Percentiles rank a stretch among this genome's conserved stretches.
These are phyloP conservation scores for Anarhynchus alexandrinus DNA, from an alignment of 2,113 vertebrate species.

Conservation along the genomic window DNA sequence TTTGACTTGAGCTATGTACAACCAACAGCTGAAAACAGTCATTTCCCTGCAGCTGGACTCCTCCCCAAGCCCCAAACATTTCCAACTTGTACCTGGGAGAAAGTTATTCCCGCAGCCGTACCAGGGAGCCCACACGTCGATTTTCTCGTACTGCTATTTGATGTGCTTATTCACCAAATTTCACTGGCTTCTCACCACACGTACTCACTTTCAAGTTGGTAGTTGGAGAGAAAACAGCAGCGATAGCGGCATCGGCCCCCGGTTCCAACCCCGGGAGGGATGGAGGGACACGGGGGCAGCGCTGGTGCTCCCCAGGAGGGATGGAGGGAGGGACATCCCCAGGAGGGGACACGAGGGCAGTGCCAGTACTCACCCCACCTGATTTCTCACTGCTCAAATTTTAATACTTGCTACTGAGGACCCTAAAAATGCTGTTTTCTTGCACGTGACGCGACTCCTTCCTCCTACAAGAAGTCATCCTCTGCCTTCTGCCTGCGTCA, in stretches of 20 bases:
- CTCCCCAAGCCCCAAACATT: not conserved
- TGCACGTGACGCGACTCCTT: not conserved
- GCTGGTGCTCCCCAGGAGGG: not conserved
- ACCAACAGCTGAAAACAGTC: not conserved
- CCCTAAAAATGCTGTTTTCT: not conserved
- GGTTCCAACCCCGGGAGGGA: not conserved
- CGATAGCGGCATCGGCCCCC: accelerated
- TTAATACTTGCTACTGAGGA: not conserved
- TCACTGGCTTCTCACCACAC: not conserved
- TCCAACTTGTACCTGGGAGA: not conserved
- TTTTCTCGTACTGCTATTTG: not conserved
- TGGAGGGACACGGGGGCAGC: not conserved
- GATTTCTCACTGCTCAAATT: not conserved
- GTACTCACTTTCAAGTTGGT: not conserved
- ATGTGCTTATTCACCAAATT: not conserved
- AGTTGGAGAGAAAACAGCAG: not conserved
- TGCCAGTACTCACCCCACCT: not conserved
- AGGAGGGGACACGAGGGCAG: not conserved
- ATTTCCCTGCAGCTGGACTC: not conserved
- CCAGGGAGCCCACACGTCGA: not conserved
- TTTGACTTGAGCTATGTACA: not conserved
- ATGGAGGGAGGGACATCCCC: not conserved
- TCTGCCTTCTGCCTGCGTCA: not conserved
- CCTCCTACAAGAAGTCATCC: not conserved
- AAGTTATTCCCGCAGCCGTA: not conserved